Evolutionary conservation across 2,888 invertebrate genomes (phyloP).

Genomic region (Philonicus albiceps): DNA sequence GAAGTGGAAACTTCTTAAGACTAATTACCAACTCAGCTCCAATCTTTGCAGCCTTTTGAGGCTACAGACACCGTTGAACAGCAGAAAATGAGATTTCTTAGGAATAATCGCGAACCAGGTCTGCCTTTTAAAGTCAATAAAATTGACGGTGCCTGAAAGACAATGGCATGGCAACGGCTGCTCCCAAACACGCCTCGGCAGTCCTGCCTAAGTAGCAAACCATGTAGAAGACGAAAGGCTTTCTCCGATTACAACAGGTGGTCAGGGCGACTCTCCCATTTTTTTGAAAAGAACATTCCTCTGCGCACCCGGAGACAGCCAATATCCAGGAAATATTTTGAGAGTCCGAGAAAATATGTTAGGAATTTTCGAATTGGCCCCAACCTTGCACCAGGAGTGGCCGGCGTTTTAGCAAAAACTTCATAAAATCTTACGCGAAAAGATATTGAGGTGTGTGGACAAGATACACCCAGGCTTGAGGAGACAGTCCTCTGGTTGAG

Average conservation of each 20-base stretch:
- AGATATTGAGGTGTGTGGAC: background rate
- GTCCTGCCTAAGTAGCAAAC: background rate
- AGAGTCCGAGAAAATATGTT: slow-evolving; percentile 10
- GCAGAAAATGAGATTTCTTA: background rate
- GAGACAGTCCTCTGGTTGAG: background rate
- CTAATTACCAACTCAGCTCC: background rate
- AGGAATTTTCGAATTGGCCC: slow-evolving; percentile 21
- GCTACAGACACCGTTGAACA: background rate
- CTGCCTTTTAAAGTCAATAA: background rate
- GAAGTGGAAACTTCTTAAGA: background rate
- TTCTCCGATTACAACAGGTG: background rate
- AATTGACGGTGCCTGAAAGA: background rate
- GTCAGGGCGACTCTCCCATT: background rate
- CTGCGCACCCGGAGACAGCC: background rate
- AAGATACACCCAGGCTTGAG: background rate
- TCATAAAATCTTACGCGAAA: background rate
- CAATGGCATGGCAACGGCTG: slow-evolving; percentile 5
- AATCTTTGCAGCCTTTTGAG: background rate
- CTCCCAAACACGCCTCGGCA: background rate
- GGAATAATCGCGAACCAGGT: background rate
- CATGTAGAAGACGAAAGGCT: background rate
- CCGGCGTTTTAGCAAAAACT: background rate
- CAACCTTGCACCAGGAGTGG: background rate
- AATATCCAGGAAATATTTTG: slow-evolving; percentile 1
- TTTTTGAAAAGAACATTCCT: background rate